phyloP scores from a whole-genome alignment of 2,113 vertebrate species.

The Argyrosomus japonicus region DNA sequence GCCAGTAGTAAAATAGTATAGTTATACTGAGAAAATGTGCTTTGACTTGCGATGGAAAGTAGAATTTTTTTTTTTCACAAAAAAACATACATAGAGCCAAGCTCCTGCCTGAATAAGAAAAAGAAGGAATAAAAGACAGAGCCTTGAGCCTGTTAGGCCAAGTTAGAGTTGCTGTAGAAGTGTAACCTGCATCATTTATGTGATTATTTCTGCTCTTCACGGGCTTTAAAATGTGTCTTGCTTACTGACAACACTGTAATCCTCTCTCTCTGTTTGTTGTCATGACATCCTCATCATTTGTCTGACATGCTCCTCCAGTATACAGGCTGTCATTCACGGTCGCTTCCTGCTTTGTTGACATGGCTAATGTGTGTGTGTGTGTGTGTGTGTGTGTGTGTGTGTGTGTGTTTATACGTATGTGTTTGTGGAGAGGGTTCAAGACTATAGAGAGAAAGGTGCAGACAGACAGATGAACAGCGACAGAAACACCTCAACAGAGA shows the following conservation, averaged over 20 bases:
- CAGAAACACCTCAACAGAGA: constrained; percentile 8
- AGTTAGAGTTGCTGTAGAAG: constrained; percentile 37
- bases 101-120: constrained; percentile 12
- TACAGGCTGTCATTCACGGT: constrained; percentile 44
- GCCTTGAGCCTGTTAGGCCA: constrained; percentile 28
- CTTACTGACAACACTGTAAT: constrained; percentile 74
- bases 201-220: constrained; percentile 65
- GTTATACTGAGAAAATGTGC: constrained; percentile 4
- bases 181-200: constrained; percentile 69
- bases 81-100: constrained; percentile 28
- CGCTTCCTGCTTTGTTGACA: constrained; percentile 5
- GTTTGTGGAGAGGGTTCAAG: background rate
- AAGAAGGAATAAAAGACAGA: constrained; percentile 29
- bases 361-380: background rate
- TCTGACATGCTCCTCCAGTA: constrained; percentile 54
- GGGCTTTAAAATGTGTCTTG: constrained; percentile 51
- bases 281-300: constrained; percentile 55
- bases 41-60: constrained; percentile 17
- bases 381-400: background rate
- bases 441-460: background rate
- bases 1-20: background rate
- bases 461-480: constrained; percentile 9
- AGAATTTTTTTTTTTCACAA: background rate
- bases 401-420: too few species aligned
- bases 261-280: constrained; percentile 69